A percentile compares a stretch with the other conserved stretches of the same genome.
These are phyloP conservation scores for Macrosoma leucophasiata DNA, from an alignment of 2,888 invertebrate genomes.

Conservation along the genomic window DNA sequence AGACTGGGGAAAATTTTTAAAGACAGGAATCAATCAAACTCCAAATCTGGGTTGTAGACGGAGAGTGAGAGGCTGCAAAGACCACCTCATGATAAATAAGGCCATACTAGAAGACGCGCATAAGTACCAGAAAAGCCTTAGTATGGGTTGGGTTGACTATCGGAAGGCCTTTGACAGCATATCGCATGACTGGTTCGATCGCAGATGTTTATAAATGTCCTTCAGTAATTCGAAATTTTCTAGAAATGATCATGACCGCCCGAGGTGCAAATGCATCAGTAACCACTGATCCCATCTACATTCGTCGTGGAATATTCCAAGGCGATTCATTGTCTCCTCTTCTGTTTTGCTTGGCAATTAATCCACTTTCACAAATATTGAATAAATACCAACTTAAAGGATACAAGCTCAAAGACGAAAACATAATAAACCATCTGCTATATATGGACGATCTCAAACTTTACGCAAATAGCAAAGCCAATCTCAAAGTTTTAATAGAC, in stretches of 20 bases:
- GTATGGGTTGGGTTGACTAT: constrained; percentile 15
- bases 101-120: constrained; percentile 16
- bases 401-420: neutral
- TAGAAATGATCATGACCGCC: constrained; percentile 7
- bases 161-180: constrained; percentile 14
- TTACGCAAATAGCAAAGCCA: constrained; percentile 4
- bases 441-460: constrained; percentile 8
- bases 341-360: constrained; percentile 16
- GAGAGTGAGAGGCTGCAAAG: constrained; percentile 8
- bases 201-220: constrained; percentile 10
- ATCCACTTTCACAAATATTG: constrained; percentile 1
- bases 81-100: constrained; percentile 15
- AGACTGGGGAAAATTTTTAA: constrained; percentile 1
- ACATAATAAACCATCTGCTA: neutral
- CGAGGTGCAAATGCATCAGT: constrained; percentile 1
- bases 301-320: constrained; percentile 15
- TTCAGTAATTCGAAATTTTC: neutral
- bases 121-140: constrained; percentile 7
- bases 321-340: constrained; percentile 16
- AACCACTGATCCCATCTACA: constrained; percentile 12
- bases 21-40: neutral
- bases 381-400: constrained; percentile 8
- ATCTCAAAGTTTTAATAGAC: neutral
- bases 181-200: constrained; percentile 7
- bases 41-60: constrained; percentile 10